Evolutionary conservation across 2,888 invertebrate genomes (phyloP).

Genomic region (Microctonus brassicae): DNA sequence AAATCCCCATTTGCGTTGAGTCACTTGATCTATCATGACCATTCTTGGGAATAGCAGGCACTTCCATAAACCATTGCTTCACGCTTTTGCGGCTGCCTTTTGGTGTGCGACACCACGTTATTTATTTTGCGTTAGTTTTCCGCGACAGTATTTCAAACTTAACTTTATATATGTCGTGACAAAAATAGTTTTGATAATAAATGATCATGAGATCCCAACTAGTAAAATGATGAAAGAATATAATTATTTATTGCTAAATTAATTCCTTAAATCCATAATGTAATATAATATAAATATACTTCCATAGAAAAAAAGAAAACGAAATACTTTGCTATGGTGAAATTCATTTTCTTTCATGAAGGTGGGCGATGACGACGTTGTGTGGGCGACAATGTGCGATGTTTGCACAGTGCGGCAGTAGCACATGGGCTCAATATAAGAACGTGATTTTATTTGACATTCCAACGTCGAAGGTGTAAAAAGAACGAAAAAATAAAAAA

Average conservation of each 20-base stretch:
- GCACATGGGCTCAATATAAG: background rate
- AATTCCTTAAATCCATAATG: background rate
- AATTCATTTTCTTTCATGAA: background rate
- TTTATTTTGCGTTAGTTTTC: slow-evolving; percentile 20
- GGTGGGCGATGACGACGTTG: background rate
- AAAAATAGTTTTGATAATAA: slow-evolving; percentile 17
- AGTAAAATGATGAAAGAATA: background rate
- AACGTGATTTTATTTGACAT: slow-evolving; percentile 42
- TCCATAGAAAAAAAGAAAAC: background rate
- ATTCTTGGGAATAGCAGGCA: slow-evolving; percentile 15
- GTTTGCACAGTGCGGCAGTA: background rate
- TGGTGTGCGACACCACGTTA: slow-evolving; percentile 17
- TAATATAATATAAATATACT: background rate
- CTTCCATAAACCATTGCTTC: slow-evolving; percentile 27
- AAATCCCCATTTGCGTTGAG: slow-evolving; percentile 27
- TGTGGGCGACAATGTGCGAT: background rate
- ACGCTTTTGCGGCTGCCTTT: slow-evolving; percentile 16
- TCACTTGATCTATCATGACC: slow-evolving; percentile 33
- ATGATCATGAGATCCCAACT: background rate
- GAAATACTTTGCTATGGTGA: background rate
- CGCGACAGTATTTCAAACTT: background rate
- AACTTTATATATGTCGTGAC: background rate
- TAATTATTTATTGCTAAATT: background rate
- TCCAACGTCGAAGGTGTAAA: slow-evolving; percentile 41
- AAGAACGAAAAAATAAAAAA: slow-evolving; percentile 38